A percentile compares a stretch with the other conserved stretches of the same genome.
These are phyloP conservation scores for Tenthredo amoena DNA, from an alignment of 2,888 invertebrate species.

Conservation along the genomic window DNA sequence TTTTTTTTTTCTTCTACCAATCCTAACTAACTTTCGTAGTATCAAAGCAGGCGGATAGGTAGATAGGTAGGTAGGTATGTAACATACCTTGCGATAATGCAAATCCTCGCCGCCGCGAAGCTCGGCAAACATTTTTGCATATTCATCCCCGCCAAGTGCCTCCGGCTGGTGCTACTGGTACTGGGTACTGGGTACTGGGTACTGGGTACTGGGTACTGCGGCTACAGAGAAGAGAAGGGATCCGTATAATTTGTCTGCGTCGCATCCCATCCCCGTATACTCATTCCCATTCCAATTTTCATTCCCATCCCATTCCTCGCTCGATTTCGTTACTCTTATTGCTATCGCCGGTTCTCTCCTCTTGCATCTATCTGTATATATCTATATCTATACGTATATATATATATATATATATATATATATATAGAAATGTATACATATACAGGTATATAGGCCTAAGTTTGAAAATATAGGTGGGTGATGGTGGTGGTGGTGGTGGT, in stretches of 20 bases:
- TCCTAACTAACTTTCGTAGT: background rate
- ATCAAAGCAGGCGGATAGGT: background rate
- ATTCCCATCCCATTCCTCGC: conserved; percentile 1
- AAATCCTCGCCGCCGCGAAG: conserved; percentile 18
- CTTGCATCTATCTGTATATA: background rate
- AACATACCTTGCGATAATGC: conserved; percentile 22
- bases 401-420: too few species aligned
- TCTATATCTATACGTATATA: background rate
- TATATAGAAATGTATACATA: background rate
- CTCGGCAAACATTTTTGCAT: conserved; percentile 47
- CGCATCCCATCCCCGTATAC: background rate
- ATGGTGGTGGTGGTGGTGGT: background rate
- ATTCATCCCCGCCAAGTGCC: conserved; percentile 44
- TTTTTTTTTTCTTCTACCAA: background rate
- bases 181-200: background rate
- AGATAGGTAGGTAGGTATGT: background rate
- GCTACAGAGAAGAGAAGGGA: conserved; percentile 3
- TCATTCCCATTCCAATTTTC: background rate
- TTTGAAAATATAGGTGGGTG: background rate
- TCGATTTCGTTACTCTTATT: conserved; percentile 38
- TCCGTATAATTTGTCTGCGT: conserved; percentile 40
- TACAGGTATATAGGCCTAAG: background rate
- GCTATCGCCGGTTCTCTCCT: conserved; percentile 7
- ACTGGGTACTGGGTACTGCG: background rate
- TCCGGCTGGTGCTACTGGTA: background rate